phyloP scores from a whole-genome alignment of 2,888 invertebrate species.

The Drosophila setosimentum region DNA sequence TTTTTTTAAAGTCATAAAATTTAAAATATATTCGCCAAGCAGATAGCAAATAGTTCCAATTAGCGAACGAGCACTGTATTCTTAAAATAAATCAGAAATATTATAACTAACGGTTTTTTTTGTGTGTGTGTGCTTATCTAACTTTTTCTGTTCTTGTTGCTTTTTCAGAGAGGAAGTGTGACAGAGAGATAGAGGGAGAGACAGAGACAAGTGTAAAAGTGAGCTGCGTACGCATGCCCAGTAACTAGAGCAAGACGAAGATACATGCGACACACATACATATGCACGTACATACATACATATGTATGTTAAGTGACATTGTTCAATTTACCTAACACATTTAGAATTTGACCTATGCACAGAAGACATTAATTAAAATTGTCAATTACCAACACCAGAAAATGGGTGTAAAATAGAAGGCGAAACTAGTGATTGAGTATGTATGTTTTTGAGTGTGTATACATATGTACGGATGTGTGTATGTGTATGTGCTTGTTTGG shows the following conservation, averaged over 20 bases:
- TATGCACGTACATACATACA: constrained; percentile 13
- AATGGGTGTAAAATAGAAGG: constrained; percentile 39
- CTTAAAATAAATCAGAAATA: constrained; percentile 19
- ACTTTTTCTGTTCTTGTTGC: constrained; percentile 15
- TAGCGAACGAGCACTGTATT: constrained; percentile 7
- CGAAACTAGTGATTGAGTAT: constrained; percentile 30
- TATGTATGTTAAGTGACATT: constrained; percentile 10
- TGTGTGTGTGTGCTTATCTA: constrained; percentile 26
- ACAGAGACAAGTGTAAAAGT: constrained; percentile 13
- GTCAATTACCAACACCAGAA: constrained; percentile 51
- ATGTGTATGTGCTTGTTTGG: constrained; percentile 5
- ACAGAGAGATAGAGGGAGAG: constrained; percentile 14
- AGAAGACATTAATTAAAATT: constrained; percentile 38
- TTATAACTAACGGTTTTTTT: constrained; percentile 24
- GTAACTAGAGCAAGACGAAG: constrained; percentile 21
- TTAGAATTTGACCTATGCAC: constrained; percentile 30
- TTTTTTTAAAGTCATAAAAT: not conserved
- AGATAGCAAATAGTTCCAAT: not conserved
- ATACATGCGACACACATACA: constrained; percentile 8
- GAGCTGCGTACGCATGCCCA: constrained; percentile 18
- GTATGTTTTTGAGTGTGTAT: constrained; percentile 16
- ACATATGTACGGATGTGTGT: constrained; percentile 13
- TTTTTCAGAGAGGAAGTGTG: constrained; percentile 10
- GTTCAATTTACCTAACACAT: constrained; percentile 27
- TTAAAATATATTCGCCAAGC: no score